Percentiles rank a stretch among this genome's conserved stretches.
phyloP scores from a whole-genome alignment of 2,113 vertebrate genomes.

The Callospermophilus lateralis region DNA sequence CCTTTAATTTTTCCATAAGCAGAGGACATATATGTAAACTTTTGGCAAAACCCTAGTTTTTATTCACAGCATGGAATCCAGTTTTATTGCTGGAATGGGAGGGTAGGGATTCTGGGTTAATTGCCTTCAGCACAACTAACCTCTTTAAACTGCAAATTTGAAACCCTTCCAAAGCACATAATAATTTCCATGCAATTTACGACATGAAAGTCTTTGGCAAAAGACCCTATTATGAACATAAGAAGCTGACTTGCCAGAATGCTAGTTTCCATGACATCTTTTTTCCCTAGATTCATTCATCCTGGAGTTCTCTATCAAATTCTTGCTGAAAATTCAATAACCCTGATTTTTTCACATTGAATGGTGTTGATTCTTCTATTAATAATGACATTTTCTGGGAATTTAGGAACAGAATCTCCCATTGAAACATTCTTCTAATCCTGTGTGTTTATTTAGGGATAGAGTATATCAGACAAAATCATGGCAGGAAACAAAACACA shows the following conservation, averaged over 20 bases:
- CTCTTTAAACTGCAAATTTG: constrained; percentile 53
- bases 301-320: constrained; percentile 20
- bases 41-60: constrained; percentile 43
- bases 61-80: constrained; percentile 34
- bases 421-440: constrained; percentile 53
- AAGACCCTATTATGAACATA: constrained; percentile 5
- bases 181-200: constrained; percentile 70
- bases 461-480: constrained; percentile 43
- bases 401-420: constrained; percentile 50
- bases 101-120: background rate
- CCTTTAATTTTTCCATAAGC: background rate
- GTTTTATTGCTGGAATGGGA: constrained; percentile 48
- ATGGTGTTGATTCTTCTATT: constrained; percentile 57
- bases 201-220: constrained; percentile 63
- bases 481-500: constrained; percentile 55
- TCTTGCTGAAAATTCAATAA: constrained; percentile 66
- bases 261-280: constrained; percentile 49
- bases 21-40: constrained; percentile 34
- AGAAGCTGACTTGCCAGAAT: constrained; percentile 32
- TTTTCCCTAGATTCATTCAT: constrained; percentile 44
- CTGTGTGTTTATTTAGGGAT: constrained; percentile 54
- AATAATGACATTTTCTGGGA: constrained; percentile 55
- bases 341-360: constrained; percentile 24
- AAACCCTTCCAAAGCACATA: constrained; percentile 57
- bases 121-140: constrained; percentile 40